These are phyloP conservation scores for Pachyrhynchus sulphureomaculatus DNA, from an alignment of 1,140 invertebrate genomes.

Conservation along the genomic window DNA sequence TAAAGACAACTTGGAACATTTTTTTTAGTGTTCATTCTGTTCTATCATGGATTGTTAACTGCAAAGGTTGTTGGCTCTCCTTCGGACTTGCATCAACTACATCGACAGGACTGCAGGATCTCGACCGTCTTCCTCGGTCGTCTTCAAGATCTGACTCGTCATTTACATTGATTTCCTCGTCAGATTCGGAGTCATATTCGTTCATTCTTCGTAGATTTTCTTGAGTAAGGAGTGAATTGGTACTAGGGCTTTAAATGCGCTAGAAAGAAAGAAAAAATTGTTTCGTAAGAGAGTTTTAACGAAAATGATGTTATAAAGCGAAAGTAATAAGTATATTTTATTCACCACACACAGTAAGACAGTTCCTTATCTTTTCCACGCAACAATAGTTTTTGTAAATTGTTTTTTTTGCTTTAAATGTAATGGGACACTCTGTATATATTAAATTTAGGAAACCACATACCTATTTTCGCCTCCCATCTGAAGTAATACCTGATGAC, in stretches of 20 bases:
- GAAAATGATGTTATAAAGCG: no score
- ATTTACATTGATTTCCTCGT: conserved; percentile 72
- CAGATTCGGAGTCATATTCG: conserved; percentile 60
- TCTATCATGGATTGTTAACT: conserved; percentile 50
- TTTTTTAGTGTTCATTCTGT: conserved; percentile 40
- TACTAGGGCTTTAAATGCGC: conserved; percentile 75
- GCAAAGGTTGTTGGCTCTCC: conserved; percentile 44
- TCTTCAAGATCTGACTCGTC: conserved; percentile 57
- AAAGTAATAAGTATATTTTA: no score
- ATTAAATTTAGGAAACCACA: background rate
- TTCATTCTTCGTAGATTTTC: conserved; percentile 46
- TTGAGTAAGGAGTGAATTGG: conserved; percentile 49
- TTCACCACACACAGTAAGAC: no score
- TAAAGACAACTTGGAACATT: no score
- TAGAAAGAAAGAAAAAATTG: conserved; percentile 41
- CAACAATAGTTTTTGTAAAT: no score
- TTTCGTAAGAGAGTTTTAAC: no score
- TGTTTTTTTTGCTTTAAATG: no score
- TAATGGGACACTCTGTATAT: background rate
- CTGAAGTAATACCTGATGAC: conserved; percentile 43
- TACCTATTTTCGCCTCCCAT: conserved; percentile 79
- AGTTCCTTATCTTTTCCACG: no score
- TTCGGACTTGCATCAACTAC: conserved; percentile 44
- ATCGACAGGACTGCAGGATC: conserved; percentile 47
- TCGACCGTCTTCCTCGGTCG: conserved; percentile 29